Evolutionary conservation across 92 coral and sea anemone genomes (phyloP).

Genomic region (Siderastrea radians): DNA sequence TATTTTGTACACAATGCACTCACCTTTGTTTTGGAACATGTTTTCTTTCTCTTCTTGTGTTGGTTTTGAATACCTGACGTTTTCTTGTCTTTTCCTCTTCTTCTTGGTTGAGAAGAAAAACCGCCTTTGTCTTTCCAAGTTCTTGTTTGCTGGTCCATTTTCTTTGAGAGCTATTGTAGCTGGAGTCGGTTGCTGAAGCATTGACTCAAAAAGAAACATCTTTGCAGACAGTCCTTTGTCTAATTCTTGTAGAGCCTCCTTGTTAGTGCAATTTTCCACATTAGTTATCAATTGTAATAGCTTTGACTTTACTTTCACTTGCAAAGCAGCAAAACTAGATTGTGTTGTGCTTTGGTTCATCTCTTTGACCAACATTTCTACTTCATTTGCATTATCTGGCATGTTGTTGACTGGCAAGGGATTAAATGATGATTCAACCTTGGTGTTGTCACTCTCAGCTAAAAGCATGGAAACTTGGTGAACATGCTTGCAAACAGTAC

Average conservation of each 20-base stretch:
- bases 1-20: too few relatives aligned
- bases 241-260: conserved; percentile 35
- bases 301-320: conserved; percentile 17
- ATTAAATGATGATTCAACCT: neutral
- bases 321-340: neutral
- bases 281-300: conserved; percentile 40
- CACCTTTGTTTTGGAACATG: too few relatives aligned
- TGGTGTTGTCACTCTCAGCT: neutral
- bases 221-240: conserved; percentile 50
- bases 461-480: conserved; percentile 29
- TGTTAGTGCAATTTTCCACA: conserved; percentile 38
- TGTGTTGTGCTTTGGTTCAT: conserved; percentile 6
- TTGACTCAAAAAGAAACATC: conserved; percentile 46
- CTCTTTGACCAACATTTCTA: neutral
- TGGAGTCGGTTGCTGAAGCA: conserved; percentile 37
- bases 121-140: conserved; percentile 55
- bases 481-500: conserved; percentile 53
- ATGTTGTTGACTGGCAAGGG: neutral
- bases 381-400: conserved; percentile 10
- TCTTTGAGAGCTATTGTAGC: conserved; percentile 19
- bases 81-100: conserved; percentile 36
- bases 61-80: conserved; percentile 46
- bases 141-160: conserved; percentile 67
- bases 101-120: conserved; percentile 57
- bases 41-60: too few relatives aligned